Percentiles rank a stretch among this genome's conserved stretches.
Evolutionary conservation across 2,113 vertebrate species (phyloP).

Genomic region (Cyanoramphus novaezelandiae): DNA sequence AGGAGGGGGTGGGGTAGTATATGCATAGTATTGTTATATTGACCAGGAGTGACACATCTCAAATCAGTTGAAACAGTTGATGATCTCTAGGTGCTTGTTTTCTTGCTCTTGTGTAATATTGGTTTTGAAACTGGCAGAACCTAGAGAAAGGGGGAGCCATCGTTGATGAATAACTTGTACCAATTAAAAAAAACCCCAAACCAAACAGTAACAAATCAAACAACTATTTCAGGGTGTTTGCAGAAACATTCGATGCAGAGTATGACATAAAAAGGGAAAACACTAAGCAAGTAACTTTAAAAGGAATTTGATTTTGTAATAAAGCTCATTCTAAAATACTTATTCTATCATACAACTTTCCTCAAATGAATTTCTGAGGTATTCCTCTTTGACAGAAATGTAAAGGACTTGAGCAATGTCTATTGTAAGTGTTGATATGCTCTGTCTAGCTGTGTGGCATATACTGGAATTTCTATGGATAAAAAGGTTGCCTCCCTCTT

Average conservation of each 20-base stretch:
- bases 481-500: neutral
- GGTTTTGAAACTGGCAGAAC: neutral
- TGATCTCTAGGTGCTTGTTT: neutral
- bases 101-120: neutral
- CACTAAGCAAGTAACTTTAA: neutral
- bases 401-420: neutral
- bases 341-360: neutral
- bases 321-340: neutral
- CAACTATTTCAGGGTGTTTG: neutral
- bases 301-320: neutral
- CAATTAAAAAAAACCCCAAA: neutral
- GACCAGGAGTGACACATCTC: neutral
- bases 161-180: neutral
- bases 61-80: neutral
- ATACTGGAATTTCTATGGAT: neutral
- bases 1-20: accelerated
- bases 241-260: neutral
- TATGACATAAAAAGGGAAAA: neutral
- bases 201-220: neutral
- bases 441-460: neutral
- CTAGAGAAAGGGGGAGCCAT: neutral
- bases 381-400: neutral
- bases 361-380: neutral
- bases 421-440: neutral
- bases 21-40: neutral